Base-by-base conservation (phyloP, 2,797 vertebrate species). In the Lemur catta region DNA sequence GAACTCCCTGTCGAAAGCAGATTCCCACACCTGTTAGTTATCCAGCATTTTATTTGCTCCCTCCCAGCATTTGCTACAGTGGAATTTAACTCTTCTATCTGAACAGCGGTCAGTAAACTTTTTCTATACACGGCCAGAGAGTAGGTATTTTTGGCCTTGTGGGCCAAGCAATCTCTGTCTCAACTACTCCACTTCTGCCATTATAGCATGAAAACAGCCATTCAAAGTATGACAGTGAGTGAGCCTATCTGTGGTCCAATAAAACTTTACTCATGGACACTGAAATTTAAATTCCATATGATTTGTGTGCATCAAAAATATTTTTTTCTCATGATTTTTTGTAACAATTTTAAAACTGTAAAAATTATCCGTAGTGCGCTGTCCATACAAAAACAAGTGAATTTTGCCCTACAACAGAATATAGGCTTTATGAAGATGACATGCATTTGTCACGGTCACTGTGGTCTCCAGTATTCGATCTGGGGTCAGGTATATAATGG, bases 11-110 rank as follows among this genome's bases (percentile, higher is more conserved):
- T 59, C 17, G 15, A 17, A 76, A 41, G 28, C 11, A 50, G 11
- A 48, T 18, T 28, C 1, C 2, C 4, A 11, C 0, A 17, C 6
- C 24, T 26, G 0, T 57, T 11, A 71, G 17, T 46, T 30, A 20
- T 13, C 38, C 35, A 22, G 18, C 38, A 38, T 22, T 76, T 15
- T 4, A 11, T 50, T 43, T 48, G 6, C 11, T 48, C 10, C 26
- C 18, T 30, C 72, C 26, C 9, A 38, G 38, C 12, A 43, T 17
- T 26, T 28, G 9, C 38, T 3, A 10, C 7, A 17, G 28, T 18
- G 8, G 20, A 50, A 46, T 57, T 72, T 63, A 33, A 41, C 52
- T 84, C 67, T 22, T 71, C 14, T n/a, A 38, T 24, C 20, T 15
- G 30, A 28, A 75, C 2, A 46, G 22, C 8, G 24, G 12, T 61